These are phyloP conservation scores for Chromis chromis DNA, from an alignment of 2,797 vertebrate genomes.

Conservation along the genomic window DNA sequence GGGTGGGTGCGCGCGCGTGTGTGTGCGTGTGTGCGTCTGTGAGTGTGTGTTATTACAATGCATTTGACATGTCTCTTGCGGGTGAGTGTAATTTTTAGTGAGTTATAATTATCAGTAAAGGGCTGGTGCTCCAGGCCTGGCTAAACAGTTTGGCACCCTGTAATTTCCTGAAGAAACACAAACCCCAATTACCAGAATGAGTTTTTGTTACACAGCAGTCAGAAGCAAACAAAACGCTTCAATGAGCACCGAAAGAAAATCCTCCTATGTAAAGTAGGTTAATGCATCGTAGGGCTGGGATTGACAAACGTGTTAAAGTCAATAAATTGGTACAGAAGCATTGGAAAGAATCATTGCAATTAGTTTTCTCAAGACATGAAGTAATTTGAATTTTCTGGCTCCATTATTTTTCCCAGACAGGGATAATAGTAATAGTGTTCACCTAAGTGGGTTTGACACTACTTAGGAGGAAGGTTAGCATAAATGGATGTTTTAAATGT, in stretches of 20 bases:
- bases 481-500: neutral
- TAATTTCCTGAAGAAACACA: constrained; percentile 65
- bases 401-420: constrained; percentile 14
- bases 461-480: neutral
- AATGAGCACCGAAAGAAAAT: constrained; percentile 24
- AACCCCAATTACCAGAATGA: constrained; percentile 57
- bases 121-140: constrained; percentile 29
- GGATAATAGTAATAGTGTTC: constrained; percentile 8
- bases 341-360: constrained; percentile 6
- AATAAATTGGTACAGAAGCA: constrained; percentile 36
- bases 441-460: neutral
- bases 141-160: constrained; percentile 55
- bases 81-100: constrained; percentile 19
- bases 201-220: constrained; percentile 39
- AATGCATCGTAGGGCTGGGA: constrained; percentile 12
- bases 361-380: constrained; percentile 23
- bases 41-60: constrained; percentile 1
- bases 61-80: constrained; percentile 2
- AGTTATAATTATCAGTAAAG: constrained; percentile 48
- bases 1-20: constrained; percentile 8
- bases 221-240: constrained; percentile 44
- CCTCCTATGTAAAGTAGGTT: constrained; percentile 31
- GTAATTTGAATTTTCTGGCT: constrained; percentile 18
- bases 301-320: constrained; percentile 37
- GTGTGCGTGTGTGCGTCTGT: neutral